Percentiles rank a stretch among this genome's conserved stretches.
These are phyloP conservation scores for Manacus vitellinus DNA, from an alignment of 2,113 vertebrate genomes.

Conservation along the genomic window DNA sequence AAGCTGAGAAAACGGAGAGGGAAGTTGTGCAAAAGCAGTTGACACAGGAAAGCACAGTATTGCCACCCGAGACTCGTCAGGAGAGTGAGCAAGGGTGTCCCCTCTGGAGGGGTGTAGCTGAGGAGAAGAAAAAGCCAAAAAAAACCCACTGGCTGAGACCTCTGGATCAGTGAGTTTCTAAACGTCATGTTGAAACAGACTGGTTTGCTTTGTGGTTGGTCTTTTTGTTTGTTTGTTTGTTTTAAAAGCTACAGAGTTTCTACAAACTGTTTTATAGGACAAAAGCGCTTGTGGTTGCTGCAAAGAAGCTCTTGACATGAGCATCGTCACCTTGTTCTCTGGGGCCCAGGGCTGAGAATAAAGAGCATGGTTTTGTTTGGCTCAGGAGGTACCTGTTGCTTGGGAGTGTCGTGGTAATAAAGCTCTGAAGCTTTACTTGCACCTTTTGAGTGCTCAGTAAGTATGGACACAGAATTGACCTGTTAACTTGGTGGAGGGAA, in stretches of 20 bases:
- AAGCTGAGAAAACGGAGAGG: background rate
- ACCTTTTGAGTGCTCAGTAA: background rate
- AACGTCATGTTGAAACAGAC: background rate
- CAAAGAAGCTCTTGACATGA: fast-evolving
- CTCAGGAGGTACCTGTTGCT: background rate
- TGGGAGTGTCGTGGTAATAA: background rate
- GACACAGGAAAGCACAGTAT: fast-evolving
- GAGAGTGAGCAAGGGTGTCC: fast-evolving
- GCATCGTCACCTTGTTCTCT: fast-evolving
- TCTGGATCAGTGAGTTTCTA: background rate
- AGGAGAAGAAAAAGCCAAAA: background rate
- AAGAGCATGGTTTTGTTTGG: background rate
- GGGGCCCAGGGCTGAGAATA: background rate
- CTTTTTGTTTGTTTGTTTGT: background rate
- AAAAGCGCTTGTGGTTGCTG: background rate
- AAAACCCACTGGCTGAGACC: background rate
- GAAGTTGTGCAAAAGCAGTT: background rate
- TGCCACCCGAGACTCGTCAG: fast-evolving
- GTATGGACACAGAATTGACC: background rate
- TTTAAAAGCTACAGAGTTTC: background rate
- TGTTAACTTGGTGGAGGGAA: background rate
- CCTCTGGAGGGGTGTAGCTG: background rate
- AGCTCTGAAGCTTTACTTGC: background rate
- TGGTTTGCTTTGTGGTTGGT: background rate
- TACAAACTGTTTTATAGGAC: fast-evolving